Conservation (phyloP, 2,888 invertebrate species). For the Girardia tigrina region DNA sequence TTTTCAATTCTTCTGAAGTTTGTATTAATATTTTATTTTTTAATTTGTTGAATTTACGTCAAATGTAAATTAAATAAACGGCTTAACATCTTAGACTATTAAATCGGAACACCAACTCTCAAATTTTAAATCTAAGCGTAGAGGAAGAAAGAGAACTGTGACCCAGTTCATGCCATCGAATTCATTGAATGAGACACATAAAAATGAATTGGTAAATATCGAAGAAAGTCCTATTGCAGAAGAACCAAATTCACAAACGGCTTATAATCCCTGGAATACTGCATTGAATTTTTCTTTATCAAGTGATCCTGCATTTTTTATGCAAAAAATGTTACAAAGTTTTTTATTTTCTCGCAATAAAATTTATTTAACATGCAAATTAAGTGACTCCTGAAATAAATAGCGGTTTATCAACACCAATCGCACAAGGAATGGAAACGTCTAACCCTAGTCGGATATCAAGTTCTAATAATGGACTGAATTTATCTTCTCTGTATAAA, state of each 20-base stretch:
- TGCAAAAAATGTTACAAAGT: slow-evolving; percentile 23
- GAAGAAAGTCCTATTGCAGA: not conserved
- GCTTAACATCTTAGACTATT: not conserved
- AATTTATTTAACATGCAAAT: not conserved
- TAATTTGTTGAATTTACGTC: not conserved
- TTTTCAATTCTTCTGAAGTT: slow-evolving; percentile 12
- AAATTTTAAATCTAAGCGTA: slow-evolving; percentile 1
- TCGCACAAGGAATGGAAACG: not conserved
- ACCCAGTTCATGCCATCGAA: not conserved
- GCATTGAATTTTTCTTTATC: not conserved
- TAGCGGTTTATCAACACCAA: not conserved
- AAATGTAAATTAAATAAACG: not conserved
- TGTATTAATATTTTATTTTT: not conserved
- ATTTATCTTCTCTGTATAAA: not conserved
- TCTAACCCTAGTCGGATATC: not conserved
- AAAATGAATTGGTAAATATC: not conserved
- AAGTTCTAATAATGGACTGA: not conserved
- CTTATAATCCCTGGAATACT: not conserved
- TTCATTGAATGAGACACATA: not conserved
- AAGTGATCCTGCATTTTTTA: not conserved
- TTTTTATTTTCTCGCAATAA: not conserved
- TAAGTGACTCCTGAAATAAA: not conserved
- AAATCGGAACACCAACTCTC: slow-evolving; percentile 1
- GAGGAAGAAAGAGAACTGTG: not conserved
- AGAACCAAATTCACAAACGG: not conserved